phyloP scores from a whole-genome alignment of 2,113 vertebrate species.

The Machaerirhynchus nigripectus region DNA sequence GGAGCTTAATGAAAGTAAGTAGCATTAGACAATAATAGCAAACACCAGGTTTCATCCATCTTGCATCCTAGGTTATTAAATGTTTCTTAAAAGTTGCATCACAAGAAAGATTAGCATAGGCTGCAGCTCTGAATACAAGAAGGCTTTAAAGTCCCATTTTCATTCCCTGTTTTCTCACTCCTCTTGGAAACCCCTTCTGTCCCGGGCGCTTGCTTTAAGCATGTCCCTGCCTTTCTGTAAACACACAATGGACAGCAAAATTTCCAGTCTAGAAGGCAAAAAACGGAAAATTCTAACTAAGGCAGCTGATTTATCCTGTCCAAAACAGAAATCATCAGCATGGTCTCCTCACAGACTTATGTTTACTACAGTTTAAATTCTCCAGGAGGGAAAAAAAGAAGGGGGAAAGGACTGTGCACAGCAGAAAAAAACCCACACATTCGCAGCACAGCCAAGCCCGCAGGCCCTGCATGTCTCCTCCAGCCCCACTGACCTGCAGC shows the following conservation, averaged over 20 bases:
- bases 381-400: background rate
- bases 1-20: background rate
- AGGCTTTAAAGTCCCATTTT: background rate
- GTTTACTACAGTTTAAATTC: background rate
- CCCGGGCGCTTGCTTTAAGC: background rate
- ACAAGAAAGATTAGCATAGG: background rate
- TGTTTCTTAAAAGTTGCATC: background rate
- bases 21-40: background rate
- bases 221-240: background rate
- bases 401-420: fast-evolving
- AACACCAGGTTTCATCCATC: background rate
- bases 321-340: background rate
- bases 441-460: background rate
- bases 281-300: background rate
- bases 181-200: background rate
- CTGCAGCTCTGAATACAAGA: background rate
- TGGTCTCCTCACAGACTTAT: fast-evolving
- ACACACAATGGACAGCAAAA: background rate
- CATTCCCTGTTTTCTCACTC: background rate
- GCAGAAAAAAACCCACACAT: fast-evolving
- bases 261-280: background rate
- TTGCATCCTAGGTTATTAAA: background rate
- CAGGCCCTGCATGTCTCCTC: fast-evolving
- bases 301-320: background rate
- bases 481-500: background rate